A percentile compares a stretch with the other conserved stretches of the same genome.
Evolutionary conservation across 1,140 invertebrate genomes (phyloP).

Genomic region (Pollicipes pollicipes): DNA sequence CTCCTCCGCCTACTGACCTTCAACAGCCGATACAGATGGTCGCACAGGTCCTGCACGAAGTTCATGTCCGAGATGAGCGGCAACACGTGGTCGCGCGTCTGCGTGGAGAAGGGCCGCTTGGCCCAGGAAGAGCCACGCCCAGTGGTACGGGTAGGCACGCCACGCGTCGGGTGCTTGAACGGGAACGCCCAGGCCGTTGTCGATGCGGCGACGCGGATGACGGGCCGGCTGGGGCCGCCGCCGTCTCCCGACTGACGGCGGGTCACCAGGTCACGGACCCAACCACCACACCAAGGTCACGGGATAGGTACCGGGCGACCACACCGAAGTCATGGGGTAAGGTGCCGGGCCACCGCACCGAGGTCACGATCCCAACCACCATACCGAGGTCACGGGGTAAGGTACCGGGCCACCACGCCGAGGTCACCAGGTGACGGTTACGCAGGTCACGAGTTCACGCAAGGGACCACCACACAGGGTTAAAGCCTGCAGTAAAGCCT

Average conservation of each 20-base stretch:
- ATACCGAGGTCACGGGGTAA: too few relatives aligned
- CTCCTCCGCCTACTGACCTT: conserved; percentile 45
- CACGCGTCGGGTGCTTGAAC: conserved; percentile 98
- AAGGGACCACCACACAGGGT: too few relatives aligned
- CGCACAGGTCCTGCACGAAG: conserved; percentile 94
- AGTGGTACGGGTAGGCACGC: conserved; percentile 98
- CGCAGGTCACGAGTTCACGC: too few relatives aligned
- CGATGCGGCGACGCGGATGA: conserved; percentile 78
- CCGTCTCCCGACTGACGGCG: not conserved
- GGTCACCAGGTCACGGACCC: too few relatives aligned
- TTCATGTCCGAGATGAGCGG: conserved; percentile 88
- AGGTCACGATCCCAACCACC: too few relatives aligned
- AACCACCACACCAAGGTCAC: too few relatives aligned
- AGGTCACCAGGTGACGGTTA: too few relatives aligned
- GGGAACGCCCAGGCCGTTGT: conserved; percentile 98
- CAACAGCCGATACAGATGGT: conserved; percentile 85
- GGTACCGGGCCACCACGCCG: too few relatives aligned
- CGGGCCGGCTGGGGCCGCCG: not conserved
- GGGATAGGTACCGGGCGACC: too few relatives aligned
- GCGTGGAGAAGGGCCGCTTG: conserved; percentile 80
- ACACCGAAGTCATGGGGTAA: too few relatives aligned
- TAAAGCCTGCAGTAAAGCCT: too few relatives aligned
- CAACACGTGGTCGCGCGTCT: conserved; percentile 74
- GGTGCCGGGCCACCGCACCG: too few relatives aligned
- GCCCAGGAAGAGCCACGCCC: conserved; percentile 97